A percentile compares a stretch with the other conserved stretches of the same genome.
These are phyloP conservation scores for Morbakka virulenta DNA, from an alignment of 30 jellyfish, hydroid and myxozoan species.

Conservation along the genomic window DNA sequence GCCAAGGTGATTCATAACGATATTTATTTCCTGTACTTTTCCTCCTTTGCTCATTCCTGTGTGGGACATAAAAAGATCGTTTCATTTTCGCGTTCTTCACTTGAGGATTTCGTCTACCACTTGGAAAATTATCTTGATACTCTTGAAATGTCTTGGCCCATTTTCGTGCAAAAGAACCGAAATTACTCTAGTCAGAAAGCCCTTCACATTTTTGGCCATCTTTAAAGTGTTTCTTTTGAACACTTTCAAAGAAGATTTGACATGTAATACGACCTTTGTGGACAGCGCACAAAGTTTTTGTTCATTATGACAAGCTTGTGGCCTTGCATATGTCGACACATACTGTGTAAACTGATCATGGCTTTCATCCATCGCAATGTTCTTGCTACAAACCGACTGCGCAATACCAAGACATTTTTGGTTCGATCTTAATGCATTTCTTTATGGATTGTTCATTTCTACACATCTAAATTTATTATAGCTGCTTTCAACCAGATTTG, in stretches of 20 bases:
- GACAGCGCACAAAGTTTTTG: too few relatives aligned
- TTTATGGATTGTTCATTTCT: conserved; percentile 14
- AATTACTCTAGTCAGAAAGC: neutral
- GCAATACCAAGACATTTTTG: neutral
- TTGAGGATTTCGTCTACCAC: conserved; percentile 4
- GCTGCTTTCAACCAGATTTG: conserved; percentile 12
- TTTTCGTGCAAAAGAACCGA: neutral
- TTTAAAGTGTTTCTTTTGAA: neutral
- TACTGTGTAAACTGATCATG: conserved; percentile 9
- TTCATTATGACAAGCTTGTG: too few relatives aligned
- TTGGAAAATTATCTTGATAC: neutral
- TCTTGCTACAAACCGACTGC: conserved; percentile 4
- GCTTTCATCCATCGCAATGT: conserved; percentile 27
- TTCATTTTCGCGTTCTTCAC: neutral
- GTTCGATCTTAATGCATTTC: conserved; percentile 11
- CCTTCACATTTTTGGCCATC: neutral
- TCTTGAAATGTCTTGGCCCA: conserved; percentile 1
- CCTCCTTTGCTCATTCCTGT: conserved; percentile 10
- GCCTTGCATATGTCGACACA: conserved; percentile 1
- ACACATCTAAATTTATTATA: conserved; percentile 1
- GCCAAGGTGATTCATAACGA: conserved; percentile 28
- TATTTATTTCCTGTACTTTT: conserved; percentile 8
- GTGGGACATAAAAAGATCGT: too few relatives aligned
- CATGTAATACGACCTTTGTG: neutral
- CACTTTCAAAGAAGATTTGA: neutral